A percentile compares a stretch with the other conserved stretches of the same genome.
phyloP scores from a whole-genome alignment of 2,888 invertebrate genomes.

The Eupithecia tripunctaria region DNA sequence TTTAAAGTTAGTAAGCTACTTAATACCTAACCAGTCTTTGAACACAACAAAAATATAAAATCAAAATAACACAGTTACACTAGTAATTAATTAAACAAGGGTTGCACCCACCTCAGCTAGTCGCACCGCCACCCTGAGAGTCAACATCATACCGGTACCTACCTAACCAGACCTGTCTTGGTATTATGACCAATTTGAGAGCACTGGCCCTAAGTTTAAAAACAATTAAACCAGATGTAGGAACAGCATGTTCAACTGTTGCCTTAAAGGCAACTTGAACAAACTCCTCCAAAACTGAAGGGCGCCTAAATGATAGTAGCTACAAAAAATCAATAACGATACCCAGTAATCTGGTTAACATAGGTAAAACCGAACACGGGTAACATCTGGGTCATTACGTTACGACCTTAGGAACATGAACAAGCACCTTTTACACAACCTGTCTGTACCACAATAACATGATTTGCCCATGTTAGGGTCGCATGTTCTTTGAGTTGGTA shows the following conservation, averaged over 20 bases:
- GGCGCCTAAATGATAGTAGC: background rate
- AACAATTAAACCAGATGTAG: background rate
- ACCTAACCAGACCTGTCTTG: no score
- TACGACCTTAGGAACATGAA: background rate
- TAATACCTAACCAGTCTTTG: no score
- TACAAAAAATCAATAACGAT: background rate
- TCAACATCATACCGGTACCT: no score
- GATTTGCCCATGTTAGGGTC: background rate
- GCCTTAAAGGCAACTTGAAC: background rate
- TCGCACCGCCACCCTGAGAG: no score
- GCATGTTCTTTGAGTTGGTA: background rate
- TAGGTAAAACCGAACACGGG: constrained; percentile 1
- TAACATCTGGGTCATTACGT: constrained; percentile 6
- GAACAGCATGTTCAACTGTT: background rate
- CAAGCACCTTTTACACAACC: constrained; percentile 7
- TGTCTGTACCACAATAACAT: constrained; percentile 4
- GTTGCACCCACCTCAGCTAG: no score
- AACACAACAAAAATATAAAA: no score
- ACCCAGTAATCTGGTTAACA: constrained; percentile 7
- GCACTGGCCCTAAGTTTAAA: no score
- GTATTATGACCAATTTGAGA: no score
- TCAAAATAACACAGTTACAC: no score
- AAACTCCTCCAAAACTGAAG: background rate
- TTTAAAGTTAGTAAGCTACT: no score
- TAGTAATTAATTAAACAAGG: no score